Conservation (phyloP, 2,888 invertebrate genomes). For the Sarcophaga rosellei region DNA sequence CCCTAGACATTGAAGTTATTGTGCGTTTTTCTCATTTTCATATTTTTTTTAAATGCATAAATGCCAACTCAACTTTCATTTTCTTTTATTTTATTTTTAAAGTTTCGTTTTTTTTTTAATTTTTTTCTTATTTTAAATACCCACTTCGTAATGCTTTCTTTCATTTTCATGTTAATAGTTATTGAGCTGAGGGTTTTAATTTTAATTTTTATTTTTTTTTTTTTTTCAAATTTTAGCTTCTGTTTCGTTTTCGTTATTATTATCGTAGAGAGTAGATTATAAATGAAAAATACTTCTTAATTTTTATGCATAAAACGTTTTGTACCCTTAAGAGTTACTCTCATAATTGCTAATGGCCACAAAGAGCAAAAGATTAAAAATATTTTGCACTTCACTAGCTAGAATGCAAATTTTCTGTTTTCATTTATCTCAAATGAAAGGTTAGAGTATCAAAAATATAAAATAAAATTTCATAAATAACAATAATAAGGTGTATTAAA, state of each 20-base stretch:
- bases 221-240: neutral
- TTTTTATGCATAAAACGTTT: conserved; percentile 20
- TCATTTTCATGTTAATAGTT: neutral
- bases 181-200: neutral
- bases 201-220: neutral
- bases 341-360: neutral
- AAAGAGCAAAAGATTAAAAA: neutral
- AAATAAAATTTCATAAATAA: too few species aligned
- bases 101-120: neutral
- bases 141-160: neutral
- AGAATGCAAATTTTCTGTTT: too few species aligned
- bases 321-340: conserved; percentile 9
- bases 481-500: too few species aligned
- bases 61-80: neutral
- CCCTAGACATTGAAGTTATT: neutral
- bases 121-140: neutral
- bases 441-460: too few species aligned
- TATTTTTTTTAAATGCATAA: neutral
- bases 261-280: neutral
- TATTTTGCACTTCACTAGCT: neutral
- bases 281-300: conserved; percentile 5
- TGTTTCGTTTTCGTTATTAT: neutral
- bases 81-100: neutral
- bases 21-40: neutral
- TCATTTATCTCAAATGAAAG: too few species aligned